These are phyloP conservation scores for Mesorhabditis spiculigera DNA, from an alignment of 2,888 invertebrate species.

Conservation along the genomic window DNA sequence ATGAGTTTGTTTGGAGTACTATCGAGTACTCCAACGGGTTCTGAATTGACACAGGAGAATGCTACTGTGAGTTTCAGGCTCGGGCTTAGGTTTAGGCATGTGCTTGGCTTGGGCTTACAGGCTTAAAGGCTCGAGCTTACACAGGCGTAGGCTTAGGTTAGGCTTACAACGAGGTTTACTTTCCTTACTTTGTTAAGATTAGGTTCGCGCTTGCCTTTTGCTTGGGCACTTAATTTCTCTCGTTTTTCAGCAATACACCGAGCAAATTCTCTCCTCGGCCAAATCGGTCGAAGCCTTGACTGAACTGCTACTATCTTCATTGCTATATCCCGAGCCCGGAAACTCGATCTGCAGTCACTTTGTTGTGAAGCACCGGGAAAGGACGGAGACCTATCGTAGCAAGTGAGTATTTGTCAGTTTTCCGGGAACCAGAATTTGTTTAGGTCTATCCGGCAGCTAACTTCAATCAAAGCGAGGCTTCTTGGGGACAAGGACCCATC, in stretches of 20 bases:
- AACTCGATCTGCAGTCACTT: conserved; percentile 33
- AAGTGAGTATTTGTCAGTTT: conserved; percentile 5
- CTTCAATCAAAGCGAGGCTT: neutral
- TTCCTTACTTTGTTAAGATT: no score
- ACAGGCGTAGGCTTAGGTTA: no score
- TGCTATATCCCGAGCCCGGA: conserved; percentile 42
- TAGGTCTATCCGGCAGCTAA: neutral
- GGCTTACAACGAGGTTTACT: no score
- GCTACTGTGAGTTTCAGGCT: neutral
- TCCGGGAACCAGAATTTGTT: neutral
- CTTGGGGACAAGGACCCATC: neutral
- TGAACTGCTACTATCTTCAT: conserved; percentile 32
- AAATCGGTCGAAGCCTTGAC: conserved; percentile 39
- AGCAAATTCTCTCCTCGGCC: conserved; percentile 32
- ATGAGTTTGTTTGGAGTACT: conserved; percentile 50
- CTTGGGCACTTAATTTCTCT: neutral
- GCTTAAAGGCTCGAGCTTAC: no score
- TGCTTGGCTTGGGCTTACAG: no score
- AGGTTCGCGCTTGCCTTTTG: neutral
- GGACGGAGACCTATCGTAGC: conserved; percentile 16
- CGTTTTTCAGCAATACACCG: conserved; percentile 15
- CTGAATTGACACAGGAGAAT: conserved; percentile 28
- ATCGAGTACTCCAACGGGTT: conserved; percentile 46
- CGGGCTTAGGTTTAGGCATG: no score
- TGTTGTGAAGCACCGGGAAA: conserved; percentile 35